Base-by-base conservation (phyloP, 2,888 invertebrate species). In the Leptinotarsa rubiginosa region DNA sequence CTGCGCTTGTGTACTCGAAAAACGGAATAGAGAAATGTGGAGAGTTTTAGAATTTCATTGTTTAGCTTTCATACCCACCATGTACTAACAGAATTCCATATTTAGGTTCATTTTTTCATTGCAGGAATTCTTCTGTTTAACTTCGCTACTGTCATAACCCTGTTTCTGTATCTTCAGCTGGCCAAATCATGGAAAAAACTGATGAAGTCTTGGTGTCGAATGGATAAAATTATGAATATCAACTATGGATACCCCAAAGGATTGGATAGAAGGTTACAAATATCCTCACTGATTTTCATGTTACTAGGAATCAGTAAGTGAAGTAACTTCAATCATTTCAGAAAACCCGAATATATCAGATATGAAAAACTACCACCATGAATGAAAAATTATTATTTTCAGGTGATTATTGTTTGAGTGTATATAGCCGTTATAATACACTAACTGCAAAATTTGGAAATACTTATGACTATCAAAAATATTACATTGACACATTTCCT, bases 161-260 rank as follows among this genome's bases (percentile, higher is more conserved):
- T 78, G 16, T 71, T 80, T 52, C 70, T 81, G 1, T 79, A 78
- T 69, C 69, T 81, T 5, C 72, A 74, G 16, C 67, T 82, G 47
- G 81, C 83, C 2, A 75, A 52, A 56, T 73, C 69, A 25, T 83
- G 83, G 83, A 66, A 78, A 12, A 77, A 79, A 49, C 70, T 83
- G n/a, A 76, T 80, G 59, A 75, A 72, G 62, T 65, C 72, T 25
- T 83, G 82, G 82, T 79, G 76, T 65, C 56, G 67, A 47, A 76
- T 83, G 64, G 83, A 83, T 41, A 77, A 73, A 72, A 76, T 77
- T 20, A 83, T 83, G 83, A 79, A 79, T 52, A 64, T 41, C 18
- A 74, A 47, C 25, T 82, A 83, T 73, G 82, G 81, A 50, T 83
- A 81, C 67, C 81, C 82, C 0, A 22, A 75, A 47, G 65, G 18